These are phyloP conservation scores for Sinopyrophorus schimmeli DNA, from an alignment of 2,888 invertebrate species.

Conservation along the genomic window DNA sequence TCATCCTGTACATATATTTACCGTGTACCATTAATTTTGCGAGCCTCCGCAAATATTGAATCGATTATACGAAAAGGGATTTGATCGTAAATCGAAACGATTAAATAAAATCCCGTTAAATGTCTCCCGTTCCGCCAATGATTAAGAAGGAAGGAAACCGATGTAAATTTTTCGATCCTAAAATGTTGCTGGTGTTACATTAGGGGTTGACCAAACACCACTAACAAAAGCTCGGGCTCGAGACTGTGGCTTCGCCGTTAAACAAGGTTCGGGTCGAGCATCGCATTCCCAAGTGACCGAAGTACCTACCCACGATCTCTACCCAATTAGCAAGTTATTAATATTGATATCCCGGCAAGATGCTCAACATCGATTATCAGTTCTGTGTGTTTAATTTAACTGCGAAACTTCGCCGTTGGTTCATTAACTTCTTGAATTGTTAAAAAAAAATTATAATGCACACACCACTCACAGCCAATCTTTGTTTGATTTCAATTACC, in stretches of 20 bases:
- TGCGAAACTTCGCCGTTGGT: too few species aligned
- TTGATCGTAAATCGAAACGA: too few species aligned
- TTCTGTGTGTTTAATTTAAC: constrained; percentile 14
- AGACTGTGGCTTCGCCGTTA: constrained; percentile 16
- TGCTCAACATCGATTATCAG: constrained; percentile 16
- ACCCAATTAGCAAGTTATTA: constrained; percentile 28
- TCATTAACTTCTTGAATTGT: constrained; percentile 4
- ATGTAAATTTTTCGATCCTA: constrained; percentile 12
- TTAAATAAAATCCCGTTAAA: too few species aligned
- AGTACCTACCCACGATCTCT: constrained; percentile 22
- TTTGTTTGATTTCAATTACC: too few species aligned
- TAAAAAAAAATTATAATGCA: too few species aligned
- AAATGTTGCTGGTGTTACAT: constrained; percentile 15
- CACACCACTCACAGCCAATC: too few species aligned
- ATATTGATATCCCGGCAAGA: constrained; percentile 23
- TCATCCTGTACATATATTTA: too few species aligned
- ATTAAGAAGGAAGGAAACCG: not conserved
- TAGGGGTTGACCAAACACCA: constrained; percentile 20
- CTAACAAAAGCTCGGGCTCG: constrained; percentile 13
- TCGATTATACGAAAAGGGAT: too few species aligned
- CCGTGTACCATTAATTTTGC: too few species aligned
- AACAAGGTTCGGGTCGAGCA: constrained; percentile 19
- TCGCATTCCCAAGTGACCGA: constrained; percentile 27
- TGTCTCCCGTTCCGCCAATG: constrained; percentile 4
- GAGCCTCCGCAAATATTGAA: too few species aligned